Evolutionary conservation across 2,888 invertebrate genomes (phyloP).

Genomic region (Alloplasta piceator): DNA sequence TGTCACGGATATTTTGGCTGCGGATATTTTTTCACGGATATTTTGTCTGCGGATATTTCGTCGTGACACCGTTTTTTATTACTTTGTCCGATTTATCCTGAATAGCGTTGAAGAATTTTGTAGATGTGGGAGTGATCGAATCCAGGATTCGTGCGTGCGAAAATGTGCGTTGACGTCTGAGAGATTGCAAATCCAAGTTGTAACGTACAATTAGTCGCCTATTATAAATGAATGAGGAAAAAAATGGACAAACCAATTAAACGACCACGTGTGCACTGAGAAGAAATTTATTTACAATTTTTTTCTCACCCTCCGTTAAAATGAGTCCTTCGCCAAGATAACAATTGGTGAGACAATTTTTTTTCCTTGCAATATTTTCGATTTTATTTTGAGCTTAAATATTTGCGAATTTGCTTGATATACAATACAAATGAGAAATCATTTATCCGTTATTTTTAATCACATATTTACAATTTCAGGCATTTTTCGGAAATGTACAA

Average conservation of each 20-base stretch:
- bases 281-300: slow-evolving; percentile 24
- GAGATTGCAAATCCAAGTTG: slow-evolving; percentile 25
- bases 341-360: background rate
- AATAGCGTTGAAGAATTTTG: too few relatives aligned
- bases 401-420: too few relatives aligned
- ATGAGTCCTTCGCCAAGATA: background rate
- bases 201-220: slow-evolving; percentile 39
- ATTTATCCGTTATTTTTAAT: too few relatives aligned
- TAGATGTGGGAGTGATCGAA: too few relatives aligned
- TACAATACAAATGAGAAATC: too few relatives aligned
- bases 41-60: too few relatives aligned
- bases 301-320: background rate
- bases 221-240: slow-evolving; percentile 20
- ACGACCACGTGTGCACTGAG: slow-evolving; percentile 36
- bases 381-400: background rate
- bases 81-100: background rate
- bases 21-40: too few relatives aligned
- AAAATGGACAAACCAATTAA: slow-evolving; percentile 42
- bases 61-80: too few relatives aligned
- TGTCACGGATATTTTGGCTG: too few relatives aligned
- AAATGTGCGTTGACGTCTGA: slow-evolving; percentile 8
- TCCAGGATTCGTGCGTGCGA: slow-evolving; percentile 1
- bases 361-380: background rate
- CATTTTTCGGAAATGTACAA: too few relatives aligned
- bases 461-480: too few relatives aligned